Evolutionary conservation across 92 coral and sea anemone genomes (phyloP).

Genomic region (Parazoanthus atlanticus): DNA sequence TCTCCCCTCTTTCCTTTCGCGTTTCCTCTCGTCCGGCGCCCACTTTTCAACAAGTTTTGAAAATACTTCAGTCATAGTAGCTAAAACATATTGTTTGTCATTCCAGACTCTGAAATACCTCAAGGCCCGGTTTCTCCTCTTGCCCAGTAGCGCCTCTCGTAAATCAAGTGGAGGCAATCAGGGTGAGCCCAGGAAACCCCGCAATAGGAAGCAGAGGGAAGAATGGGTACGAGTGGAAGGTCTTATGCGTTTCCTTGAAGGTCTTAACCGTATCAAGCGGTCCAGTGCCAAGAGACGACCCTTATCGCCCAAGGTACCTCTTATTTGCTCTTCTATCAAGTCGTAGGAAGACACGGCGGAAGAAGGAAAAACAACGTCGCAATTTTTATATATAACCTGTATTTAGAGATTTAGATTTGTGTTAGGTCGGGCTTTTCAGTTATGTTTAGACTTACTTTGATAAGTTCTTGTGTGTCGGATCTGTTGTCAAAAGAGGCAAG

Average conservation of each 20-base stretch:
- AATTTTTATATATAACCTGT: too few species aligned
- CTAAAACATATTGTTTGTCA: neutral
- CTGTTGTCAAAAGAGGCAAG: too few species aligned
- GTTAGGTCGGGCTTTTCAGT: too few species aligned
- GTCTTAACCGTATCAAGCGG: slow-evolving; percentile 87
- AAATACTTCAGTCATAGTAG: neutral
- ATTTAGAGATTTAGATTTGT: too few species aligned
- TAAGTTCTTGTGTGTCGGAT: too few species aligned
- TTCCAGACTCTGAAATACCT: slow-evolving; percentile 81
- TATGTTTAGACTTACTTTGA: too few species aligned
- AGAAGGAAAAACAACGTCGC: neutral
- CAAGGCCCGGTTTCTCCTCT: slow-evolving; percentile 88
- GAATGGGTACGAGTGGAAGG: slow-evolving; percentile 77
- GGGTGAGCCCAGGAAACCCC: slow-evolving; percentile 51
- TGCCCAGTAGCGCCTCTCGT: slow-evolving; percentile 72
- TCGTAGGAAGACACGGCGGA: neutral
- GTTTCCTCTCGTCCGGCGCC: neutral
- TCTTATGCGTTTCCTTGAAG: slow-evolving; percentile 81
- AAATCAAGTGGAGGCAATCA: slow-evolving; percentile 46
- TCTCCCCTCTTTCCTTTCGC: neutral
- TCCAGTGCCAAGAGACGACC: slow-evolving; percentile 61
- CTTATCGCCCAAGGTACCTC: slow-evolving; percentile 63
- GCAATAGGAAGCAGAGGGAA: slow-evolving; percentile 44
- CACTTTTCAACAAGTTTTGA: neutral
- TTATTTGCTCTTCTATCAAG: neutral